Conservation (phyloP, 2,888 invertebrate genomes). For the Cataglyphis livida region DNA sequence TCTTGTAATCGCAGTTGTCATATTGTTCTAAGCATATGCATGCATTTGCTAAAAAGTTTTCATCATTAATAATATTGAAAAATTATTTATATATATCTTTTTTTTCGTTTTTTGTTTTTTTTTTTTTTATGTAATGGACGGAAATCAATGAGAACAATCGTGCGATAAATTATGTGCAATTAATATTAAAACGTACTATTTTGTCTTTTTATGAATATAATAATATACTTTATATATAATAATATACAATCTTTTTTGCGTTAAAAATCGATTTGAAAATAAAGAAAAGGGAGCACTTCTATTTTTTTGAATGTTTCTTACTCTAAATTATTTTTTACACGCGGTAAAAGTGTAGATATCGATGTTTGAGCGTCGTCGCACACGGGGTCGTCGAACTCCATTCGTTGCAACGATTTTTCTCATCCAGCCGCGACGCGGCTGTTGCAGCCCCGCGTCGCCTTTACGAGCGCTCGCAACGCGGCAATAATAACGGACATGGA, state of each 20-base stretch:
- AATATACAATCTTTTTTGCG: neutral
- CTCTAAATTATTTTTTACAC: slow-evolving; percentile 59
- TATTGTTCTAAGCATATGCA: neutral
- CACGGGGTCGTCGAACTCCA: slow-evolving; percentile 67
- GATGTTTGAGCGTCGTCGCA: slow-evolving; percentile 64
- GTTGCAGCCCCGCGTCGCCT: slow-evolving; percentile 61
- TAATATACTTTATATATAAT: neutral
- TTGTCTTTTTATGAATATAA: neutral
- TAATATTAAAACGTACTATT: neutral
- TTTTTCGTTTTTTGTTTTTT: no score
- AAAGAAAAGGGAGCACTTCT: neutral
- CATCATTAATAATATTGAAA: neutral
- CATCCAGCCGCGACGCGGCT: slow-evolving; percentile 56
- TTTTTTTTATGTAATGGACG: neutral
- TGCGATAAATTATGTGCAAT: neutral
- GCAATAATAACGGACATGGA: slow-evolving; percentile 69
- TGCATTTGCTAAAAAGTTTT: neutral
- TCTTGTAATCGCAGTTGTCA: neutral
- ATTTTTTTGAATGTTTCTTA: neutral
- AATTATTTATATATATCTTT: neutral
- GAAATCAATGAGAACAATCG: neutral
- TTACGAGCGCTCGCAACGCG: slow-evolving; percentile 59
- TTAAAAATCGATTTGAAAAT: neutral
- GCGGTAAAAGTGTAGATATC: slow-evolving; percentile 50
- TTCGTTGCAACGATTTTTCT: slow-evolving; percentile 61